Evolutionary conservation across 2,113 vertebrate species (phyloP).

Genomic region (Sialia sialis): DNA sequence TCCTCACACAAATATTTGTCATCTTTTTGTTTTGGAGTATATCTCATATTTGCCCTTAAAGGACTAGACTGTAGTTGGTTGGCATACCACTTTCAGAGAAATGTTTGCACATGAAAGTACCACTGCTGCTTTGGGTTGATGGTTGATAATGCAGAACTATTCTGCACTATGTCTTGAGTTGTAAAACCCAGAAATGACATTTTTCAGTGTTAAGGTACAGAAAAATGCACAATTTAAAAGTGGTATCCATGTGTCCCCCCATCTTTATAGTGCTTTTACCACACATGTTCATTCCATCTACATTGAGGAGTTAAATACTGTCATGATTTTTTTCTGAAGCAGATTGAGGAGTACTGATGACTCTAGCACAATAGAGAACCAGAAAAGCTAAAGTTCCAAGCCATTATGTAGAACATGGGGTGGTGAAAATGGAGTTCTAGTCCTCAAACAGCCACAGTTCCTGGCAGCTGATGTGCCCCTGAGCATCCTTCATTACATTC

Average conservation of each 20-base stretch:
- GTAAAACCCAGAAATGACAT: neutral
- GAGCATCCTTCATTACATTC: neutral
- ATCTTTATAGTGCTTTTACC: neutral
- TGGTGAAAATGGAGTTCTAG: neutral
- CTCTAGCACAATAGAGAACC: neutral
- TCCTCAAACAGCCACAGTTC: neutral
- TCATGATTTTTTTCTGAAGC: neutral
- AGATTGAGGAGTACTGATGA: neutral
- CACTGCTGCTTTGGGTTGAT: neutral
- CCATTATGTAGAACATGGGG: neutral
- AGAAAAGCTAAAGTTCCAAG: neutral
- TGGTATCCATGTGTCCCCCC: fast-evolving
- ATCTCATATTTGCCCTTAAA: neutral
- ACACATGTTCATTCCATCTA: neutral
- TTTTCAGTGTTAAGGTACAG: neutral
- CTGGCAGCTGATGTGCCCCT: neutral
- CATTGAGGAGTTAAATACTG: neutral
- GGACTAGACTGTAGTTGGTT: neutral
- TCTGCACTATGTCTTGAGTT: neutral
- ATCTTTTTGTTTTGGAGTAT: neutral
- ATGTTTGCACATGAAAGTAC: neutral
- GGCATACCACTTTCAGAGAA: neutral
- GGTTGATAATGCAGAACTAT: neutral
- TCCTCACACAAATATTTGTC: neutral
- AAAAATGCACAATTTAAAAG: neutral